Base-by-base conservation (phyloP, 2,797 vertebrate species). In the Telmatherina bonti region DNA sequence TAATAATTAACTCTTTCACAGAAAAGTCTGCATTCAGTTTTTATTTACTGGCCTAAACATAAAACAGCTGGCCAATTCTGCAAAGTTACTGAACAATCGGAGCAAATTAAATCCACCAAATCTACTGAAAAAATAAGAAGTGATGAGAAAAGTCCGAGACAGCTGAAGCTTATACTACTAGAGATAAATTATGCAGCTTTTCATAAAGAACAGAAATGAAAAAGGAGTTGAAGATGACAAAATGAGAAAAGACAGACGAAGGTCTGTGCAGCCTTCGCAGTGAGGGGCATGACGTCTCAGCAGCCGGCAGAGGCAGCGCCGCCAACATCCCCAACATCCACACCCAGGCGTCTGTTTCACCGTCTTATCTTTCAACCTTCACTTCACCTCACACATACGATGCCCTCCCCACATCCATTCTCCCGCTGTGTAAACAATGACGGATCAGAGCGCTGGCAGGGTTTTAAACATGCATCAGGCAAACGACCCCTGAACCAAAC, bases 351-450 rank as follows among this genome's bases (percentile, higher is more conserved):
- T 76, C 76, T 79, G 49, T 47, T 62, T 70, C 18, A 52, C 45
- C 47, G 41, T 69, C 67, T 52, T 41, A 41, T 64, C 78, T 63
- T 35, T n/a, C 61, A 59, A 52, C 78, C 81, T 68, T 71, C 62
- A 67, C 70, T 78, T 84, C 68, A 76, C 70, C 82, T 81, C 68
- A 43, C 78, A 66, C 67, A 67, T 60, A 78, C 24, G 15, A 7
- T 2, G 13, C 22, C 56, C 63, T 43, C 72, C 64, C 38, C 43
- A 35, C 70, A 72, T 81, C 72, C 78, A 78, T 77, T 74, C 31
- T 66, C 57, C 68, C 33, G 1, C 79, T 74, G 51, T 74, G 74
- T 90, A 91, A 92, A 91, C 86, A 90, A 30, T 60, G 67, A 79
- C 3, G 16, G 65, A 82, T 78, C 70, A 52, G 62, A 72, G 76